These are phyloP conservation scores for Platorchestia sp. DNA, from an alignment of 1,140 invertebrate species.

Conservation along the genomic window DNA sequence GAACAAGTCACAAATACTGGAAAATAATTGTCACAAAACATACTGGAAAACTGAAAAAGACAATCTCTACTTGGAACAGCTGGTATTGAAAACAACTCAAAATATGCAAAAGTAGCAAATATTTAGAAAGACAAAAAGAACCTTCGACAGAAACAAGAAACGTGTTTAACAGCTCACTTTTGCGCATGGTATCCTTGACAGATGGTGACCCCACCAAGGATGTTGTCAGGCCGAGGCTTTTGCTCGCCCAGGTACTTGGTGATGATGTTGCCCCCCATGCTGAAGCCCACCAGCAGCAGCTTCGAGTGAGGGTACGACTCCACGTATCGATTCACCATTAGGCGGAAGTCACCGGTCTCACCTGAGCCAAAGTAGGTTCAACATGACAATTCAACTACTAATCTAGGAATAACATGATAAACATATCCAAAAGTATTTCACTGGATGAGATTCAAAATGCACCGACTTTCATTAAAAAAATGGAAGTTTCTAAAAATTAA, in stretches of 20 bases:
- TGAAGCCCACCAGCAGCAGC: constrained; percentile 65
- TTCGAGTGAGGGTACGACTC: constrained; percentile 41
- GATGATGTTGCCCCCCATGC: constrained; percentile 73
- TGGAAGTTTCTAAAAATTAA: too few species aligned
- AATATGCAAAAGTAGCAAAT: too few species aligned
- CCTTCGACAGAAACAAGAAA: background rate
- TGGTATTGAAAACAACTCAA: too few species aligned
- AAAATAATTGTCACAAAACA: too few species aligned
- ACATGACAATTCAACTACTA: too few species aligned
- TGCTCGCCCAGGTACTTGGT: constrained; percentile 72
- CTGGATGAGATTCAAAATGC: background rate
- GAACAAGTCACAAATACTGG: too few species aligned
- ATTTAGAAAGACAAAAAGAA: too few species aligned
- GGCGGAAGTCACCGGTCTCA: constrained; percentile 35
- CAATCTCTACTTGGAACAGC: too few species aligned
- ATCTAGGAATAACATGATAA: too few species aligned
- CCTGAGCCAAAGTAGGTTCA: background rate
- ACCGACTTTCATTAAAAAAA: too few species aligned
- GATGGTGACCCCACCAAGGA: constrained; percentile 72
- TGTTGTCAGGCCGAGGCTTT: constrained; percentile 57
- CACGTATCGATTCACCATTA: constrained; percentile 20
- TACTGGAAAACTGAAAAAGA: too few species aligned
- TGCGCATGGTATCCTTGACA: constrained; percentile 73
- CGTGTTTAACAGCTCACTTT: constrained; percentile 66
- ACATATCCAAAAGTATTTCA: background rate